phyloP scores from a whole-genome alignment of 2,113 vertebrate genomes.

The Mormoops blainvillei region DNA sequence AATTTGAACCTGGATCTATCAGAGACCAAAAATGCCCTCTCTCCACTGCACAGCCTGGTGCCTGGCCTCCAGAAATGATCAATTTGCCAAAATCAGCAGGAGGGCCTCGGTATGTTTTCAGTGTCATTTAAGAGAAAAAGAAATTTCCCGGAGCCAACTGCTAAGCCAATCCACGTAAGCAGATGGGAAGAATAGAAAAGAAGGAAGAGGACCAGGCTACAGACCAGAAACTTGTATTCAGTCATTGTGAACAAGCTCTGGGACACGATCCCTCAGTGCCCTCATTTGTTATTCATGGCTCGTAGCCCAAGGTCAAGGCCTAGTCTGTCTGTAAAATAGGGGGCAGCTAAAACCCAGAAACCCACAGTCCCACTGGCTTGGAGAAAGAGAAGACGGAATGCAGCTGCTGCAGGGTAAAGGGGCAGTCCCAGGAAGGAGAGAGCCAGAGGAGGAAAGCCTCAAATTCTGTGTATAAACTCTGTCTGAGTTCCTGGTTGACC shows the following conservation, averaged over 20 bases:
- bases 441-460: background rate
- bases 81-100: background rate
- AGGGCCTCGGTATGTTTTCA: background rate
- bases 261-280: background rate
- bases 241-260: background rate
- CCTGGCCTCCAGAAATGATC: fast-evolving
- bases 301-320: background rate
- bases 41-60: background rate
- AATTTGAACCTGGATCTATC: background rate
- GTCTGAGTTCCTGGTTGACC: background rate
- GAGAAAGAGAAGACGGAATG: background rate
- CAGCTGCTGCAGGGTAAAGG: background rate
- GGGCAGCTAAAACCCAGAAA: background rate
- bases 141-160: background rate
- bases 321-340: background rate
- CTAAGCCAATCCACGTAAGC: background rate
- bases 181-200: background rate
- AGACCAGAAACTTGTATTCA: background rate
- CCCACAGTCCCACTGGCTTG: background rate
- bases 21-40: background rate
- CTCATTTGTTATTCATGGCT: background rate
- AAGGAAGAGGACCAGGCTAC: background rate
- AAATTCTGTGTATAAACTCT: background rate
- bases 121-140: background rate
- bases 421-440: background rate